Evolutionary conservation across 2,113 vertebrate genomes (phyloP).

Genomic region (Agapornis roseicollis): DNA sequence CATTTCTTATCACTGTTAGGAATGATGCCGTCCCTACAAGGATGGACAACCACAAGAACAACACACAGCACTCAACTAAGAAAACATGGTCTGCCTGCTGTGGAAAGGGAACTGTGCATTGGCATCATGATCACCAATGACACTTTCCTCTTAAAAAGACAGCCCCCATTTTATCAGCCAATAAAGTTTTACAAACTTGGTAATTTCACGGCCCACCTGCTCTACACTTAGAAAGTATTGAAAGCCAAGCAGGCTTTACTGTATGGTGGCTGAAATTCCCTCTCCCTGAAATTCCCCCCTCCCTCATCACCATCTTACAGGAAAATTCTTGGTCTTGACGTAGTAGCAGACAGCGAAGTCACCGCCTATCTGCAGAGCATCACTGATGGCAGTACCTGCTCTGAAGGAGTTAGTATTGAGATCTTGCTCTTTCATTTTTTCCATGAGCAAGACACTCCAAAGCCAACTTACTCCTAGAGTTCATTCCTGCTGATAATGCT

Average conservation of each 20-base stretch:
- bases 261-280: background rate
- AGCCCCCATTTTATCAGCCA: background rate
- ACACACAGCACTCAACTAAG: background rate
- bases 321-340: background rate
- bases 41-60: background rate
- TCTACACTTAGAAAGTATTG: background rate
- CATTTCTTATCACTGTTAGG: background rate
- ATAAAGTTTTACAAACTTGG: background rate
- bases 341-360: background rate
- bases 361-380: background rate
- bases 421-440: background rate
- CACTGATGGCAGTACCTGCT: background rate
- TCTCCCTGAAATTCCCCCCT: background rate
- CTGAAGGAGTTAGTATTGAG: constrained; percentile 36
- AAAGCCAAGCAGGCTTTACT: background rate
- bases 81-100: background rate
- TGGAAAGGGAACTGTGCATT: background rate
- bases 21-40: background rate
- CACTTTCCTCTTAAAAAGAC: background rate
- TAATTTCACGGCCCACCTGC: background rate
- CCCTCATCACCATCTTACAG: background rate
- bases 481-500: background rate
- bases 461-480: background rate
- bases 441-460: background rate
- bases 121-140: background rate